Evolutionary conservation across 2,888 invertebrate genomes (phyloP).

Genomic region (Chloroclystis v-ata): DNA sequence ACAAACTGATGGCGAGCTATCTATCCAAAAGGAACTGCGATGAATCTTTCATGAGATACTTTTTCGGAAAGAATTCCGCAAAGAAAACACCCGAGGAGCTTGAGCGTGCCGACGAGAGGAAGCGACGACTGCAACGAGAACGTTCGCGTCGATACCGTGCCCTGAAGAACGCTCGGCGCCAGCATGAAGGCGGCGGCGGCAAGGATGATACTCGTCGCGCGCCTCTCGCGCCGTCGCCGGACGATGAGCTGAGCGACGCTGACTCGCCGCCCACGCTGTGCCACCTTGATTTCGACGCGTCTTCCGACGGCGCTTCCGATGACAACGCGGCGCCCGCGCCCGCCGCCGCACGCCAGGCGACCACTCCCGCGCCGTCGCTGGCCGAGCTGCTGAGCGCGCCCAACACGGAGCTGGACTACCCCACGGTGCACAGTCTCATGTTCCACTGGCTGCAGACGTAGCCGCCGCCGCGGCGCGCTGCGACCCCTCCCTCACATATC

Average conservation of each 20-base stretch:
- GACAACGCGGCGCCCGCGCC: constrained; percentile 67
- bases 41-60: constrained; percentile 74
- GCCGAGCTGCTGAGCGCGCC: constrained; percentile 65
- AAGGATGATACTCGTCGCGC: constrained; percentile 43
- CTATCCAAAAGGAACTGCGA: constrained; percentile 72
- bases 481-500: constrained; percentile 22
- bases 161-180: constrained; percentile 66
- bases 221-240: constrained; percentile 48
- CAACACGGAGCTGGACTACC: constrained; percentile 69
- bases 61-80: constrained; percentile 66
- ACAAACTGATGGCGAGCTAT: constrained; percentile 72
- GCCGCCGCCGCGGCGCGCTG: constrained; percentile 27
- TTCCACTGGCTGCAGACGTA: constrained; percentile 76
- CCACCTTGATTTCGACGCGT: constrained; percentile 58
- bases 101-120: constrained; percentile 68
- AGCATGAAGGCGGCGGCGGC: constrained; percentile 56
- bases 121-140: constrained; percentile 65
- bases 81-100: constrained; percentile 70
- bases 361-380: constrained; percentile 47
- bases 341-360: constrained; percentile 40
- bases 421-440: constrained; percentile 73
- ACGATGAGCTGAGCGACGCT: constrained; percentile 62
- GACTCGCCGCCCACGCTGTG: constrained; percentile 72
- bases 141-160: constrained; percentile 68
- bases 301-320: constrained; percentile 65